Base-by-base conservation (phyloP, 2,797 vertebrate species). In the Enteromius fasciolatus region DNA sequence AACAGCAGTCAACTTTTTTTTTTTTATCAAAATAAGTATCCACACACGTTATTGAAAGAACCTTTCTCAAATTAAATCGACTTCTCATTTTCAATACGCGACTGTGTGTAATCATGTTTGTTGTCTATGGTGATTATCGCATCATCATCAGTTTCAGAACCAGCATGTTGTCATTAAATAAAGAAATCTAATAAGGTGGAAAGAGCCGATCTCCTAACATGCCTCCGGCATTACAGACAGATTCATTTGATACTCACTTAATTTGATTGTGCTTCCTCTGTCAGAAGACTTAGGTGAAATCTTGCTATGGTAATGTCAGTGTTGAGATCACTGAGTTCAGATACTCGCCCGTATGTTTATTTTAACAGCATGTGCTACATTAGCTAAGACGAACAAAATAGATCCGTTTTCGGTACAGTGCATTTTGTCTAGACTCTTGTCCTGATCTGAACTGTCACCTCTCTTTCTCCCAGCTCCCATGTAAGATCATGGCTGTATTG, bases 401-500 rank as follows among this genome's bases (percentile, higher is more conserved):
- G 57, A 76, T 76, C 39, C 2, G 39, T 76, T 63, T 76, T 76
- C 17, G 3, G 15, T 36, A 28, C 25, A 44, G 39, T 67, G 44
- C 20, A 67, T 67, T 17, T 66, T n/a, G 63, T 78, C 76, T 78
- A 28, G 76, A 78, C 57, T 1, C 74, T 44, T 76, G 74, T 63
- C 36, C 61, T 64, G 59, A 66, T 66, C 20, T 7, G 5, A 66
- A 28, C 14, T 84, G 2, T 52, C 4, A 57, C 75, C 81, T 72
- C 25, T 48, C 10, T 15, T n/a, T 50, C 5, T 15, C 46, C 76
- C 88, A 99, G 98, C 87, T 96, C 25, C 95, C 96, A 1, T 98
- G 98, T 92, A 97, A 94, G 87, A 92, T 95, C 57, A 93, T 98
- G 94, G 97, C 98, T 0, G 83, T 96, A 83, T 94, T 99, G 20